These are phyloP conservation scores for Capitella teleta DNA, from an alignment of 1,140 invertebrate species.

Conservation along the genomic window DNA sequence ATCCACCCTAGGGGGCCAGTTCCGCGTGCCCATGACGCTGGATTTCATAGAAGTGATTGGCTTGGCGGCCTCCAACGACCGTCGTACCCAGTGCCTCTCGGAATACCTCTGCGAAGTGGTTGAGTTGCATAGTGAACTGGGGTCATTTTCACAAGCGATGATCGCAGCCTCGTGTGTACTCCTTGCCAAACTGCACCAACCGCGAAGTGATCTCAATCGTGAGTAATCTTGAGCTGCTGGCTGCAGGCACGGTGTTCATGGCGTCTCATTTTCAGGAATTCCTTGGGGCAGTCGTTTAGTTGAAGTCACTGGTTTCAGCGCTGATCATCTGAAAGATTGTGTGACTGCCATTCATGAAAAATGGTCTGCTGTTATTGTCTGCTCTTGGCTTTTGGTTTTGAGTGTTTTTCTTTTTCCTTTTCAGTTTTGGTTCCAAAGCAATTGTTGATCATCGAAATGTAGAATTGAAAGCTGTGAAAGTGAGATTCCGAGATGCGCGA, in stretches of 20 bases:
- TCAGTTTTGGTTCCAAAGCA: constrained; percentile 30
- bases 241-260: not conserved
- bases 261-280: not conserved
- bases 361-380: constrained; percentile 23
- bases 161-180: constrained; percentile 32
- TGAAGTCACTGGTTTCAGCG: constrained; percentile 28
- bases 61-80: constrained; percentile 17
- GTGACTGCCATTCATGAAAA: constrained; percentile 33
- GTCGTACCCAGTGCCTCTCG: constrained; percentile 18
- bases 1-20: constrained; percentile 28
- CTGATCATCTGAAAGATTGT: constrained; percentile 30
- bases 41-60: constrained; percentile 30
- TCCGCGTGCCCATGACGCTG: constrained; percentile 26
- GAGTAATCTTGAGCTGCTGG: not conserved
- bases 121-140: constrained; percentile 34
- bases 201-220: not conserved
- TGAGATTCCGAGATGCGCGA: constrained; percentile 25
- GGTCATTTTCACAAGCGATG: constrained; percentile 28
- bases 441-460: constrained; percentile 31
- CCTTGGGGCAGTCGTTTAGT: constrained; percentile 26
- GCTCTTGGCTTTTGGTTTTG: not conserved
- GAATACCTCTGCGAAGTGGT: constrained; percentile 35
- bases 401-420: constrained; percentile 10
- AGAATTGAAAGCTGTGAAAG: constrained; percentile 32
- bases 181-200: constrained; percentile 22